Evolutionary conservation across 2,888 invertebrate species (phyloP).

Genomic region (Tipula confusa): DNA sequence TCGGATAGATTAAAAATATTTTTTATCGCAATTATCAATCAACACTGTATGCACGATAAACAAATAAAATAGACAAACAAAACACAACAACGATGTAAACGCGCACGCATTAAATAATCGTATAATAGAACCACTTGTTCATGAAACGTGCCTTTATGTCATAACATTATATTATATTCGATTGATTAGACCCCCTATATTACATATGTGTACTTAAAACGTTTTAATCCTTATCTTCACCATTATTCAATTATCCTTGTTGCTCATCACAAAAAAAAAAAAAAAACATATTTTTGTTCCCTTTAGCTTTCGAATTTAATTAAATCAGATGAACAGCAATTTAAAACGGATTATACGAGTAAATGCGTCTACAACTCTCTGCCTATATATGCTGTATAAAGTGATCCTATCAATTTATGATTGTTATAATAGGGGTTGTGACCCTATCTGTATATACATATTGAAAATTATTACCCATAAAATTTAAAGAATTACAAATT

Average conservation of each 20-base stretch:
- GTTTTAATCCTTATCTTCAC: conserved; percentile 12
- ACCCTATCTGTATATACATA: neutral
- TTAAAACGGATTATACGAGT: neutral
- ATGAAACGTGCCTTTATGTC: conserved; percentile 12
- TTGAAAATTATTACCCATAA: neutral
- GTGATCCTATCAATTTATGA: neutral
- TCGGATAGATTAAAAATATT: neutral
- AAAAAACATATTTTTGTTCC: conserved; percentile 3
- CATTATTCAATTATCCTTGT: conserved; percentile 12
- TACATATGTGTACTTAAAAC: neutral
- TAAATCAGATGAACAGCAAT: conserved; percentile 1
- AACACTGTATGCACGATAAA: neutral
- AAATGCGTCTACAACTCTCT: neutral
- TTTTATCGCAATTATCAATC: neutral
- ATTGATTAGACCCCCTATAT: neutral
- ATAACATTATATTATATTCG: neutral
- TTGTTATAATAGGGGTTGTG: neutral
- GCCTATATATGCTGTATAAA: neutral
- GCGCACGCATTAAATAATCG: neutral
- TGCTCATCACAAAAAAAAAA: conserved; percentile 25
- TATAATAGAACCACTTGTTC: conserved; percentile 1
- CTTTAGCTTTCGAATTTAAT: neutral
- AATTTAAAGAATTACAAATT: neutral
- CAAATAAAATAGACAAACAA: neutral
- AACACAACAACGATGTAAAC: neutral